These are phyloP conservation scores for Pogonocherus hispidulus DNA, from an alignment of 2,888 invertebrate species.

Conservation along the genomic window DNA sequence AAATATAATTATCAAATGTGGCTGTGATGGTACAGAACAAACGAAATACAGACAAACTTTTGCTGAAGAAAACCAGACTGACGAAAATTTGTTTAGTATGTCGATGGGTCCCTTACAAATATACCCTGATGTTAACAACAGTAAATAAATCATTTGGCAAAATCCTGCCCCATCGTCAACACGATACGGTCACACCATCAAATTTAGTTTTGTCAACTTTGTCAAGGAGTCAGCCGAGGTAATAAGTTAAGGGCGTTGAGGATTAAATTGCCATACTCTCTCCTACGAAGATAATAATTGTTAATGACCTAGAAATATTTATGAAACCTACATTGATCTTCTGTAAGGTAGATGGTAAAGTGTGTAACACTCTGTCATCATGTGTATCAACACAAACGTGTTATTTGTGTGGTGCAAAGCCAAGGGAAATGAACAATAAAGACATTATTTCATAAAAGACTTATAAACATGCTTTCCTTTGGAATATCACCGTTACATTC, in stretches of 20 bases:
- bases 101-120: conserved; percentile 11
- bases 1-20: conserved; percentile 14
- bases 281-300: conserved; percentile 4
- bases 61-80: neutral
- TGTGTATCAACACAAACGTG: conserved; percentile 11
- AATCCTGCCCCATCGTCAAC: conserved; percentile 4
- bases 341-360: conserved; percentile 16
- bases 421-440: conserved; percentile 5
- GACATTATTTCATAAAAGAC: conserved; percentile 4
- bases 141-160: conserved; percentile 11
- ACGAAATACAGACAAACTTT: neutral
- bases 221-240: conserved; percentile 7
- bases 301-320: conserved; percentile 10
- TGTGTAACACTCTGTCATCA: conserved; percentile 9
- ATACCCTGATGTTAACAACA: neutral
- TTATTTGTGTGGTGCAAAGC: conserved; percentile 11
- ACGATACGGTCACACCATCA: neutral
- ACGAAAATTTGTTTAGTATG: conserved; percentile 12
- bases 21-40: conserved; percentile 11
- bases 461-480: neutral
- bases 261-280: neutral
- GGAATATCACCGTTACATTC: conserved; percentile 15
- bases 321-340: conserved; percentile 13
- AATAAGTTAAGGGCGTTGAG: neutral
- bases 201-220: conserved; percentile 15